Evolutionary conservation across 2,888 invertebrate species (phyloP).

Genomic region (Acanthacorydalis orientalis): DNA sequence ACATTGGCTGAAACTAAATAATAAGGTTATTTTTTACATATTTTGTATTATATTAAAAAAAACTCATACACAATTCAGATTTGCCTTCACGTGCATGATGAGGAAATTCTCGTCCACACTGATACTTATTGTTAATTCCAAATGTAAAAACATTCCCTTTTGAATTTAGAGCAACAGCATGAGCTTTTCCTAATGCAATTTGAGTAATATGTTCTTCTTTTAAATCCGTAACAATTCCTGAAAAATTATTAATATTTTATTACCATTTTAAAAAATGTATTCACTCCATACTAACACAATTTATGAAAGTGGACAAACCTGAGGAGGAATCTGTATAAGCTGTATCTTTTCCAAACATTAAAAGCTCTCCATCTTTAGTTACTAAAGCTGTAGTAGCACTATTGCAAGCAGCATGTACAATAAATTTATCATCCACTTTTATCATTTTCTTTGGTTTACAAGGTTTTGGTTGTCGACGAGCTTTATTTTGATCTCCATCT

Average conservation of each 20-base stretch:
- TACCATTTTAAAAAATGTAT: background rate
- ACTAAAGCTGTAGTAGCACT: constrained; percentile 89
- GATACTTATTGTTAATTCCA: constrained; percentile 95
- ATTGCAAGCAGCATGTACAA: constrained; percentile 78
- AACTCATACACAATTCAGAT: background rate
- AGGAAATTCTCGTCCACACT: constrained; percentile 80
- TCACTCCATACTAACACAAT: background rate
- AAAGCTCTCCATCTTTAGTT: constrained; percentile 73
- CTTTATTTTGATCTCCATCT: constrained; percentile 73
- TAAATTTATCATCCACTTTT: constrained; percentile 71
- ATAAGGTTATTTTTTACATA: background rate
- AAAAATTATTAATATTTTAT: constrained; percentile 2
- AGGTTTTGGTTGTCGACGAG: constrained; percentile 74
- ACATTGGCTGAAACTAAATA: constrained; percentile 1
- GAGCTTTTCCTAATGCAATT: constrained; percentile 88
- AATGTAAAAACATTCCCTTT: constrained; percentile 88
- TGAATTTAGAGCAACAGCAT: constrained; percentile 74
- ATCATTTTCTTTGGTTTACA: constrained; percentile 84
- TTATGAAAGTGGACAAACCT: constrained; percentile 19
- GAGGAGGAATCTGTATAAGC: constrained; percentile 59
- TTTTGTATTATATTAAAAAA: background rate
- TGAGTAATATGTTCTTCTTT: constrained; percentile 30
- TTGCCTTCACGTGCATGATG: constrained; percentile 38
- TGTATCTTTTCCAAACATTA: constrained; percentile 91
- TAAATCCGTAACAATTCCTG: constrained; percentile 21